Conservation (phyloP, 2,113 vertebrate genomes). For the Stegastes partitus region DNA sequence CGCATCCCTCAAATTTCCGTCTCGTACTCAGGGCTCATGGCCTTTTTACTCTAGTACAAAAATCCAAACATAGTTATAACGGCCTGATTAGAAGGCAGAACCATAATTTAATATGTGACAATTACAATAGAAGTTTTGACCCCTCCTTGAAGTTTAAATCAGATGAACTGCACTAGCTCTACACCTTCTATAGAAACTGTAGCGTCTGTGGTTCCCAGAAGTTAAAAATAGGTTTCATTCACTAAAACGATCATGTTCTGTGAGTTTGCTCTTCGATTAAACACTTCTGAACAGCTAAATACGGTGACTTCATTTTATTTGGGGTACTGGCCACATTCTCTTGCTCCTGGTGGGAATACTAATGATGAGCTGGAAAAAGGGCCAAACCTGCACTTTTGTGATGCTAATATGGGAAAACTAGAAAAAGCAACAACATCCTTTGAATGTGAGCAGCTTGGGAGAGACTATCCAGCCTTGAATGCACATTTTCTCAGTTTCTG, state of each 20-base stretch:
- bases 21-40: neutral
- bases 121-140: neutral
- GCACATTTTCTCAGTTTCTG: neutral
- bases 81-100: neutral
- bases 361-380: slow-evolving; percentile 64
- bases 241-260: neutral
- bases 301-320: slow-evolving; percentile 40
- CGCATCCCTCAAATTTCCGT: neutral
- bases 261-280: neutral
- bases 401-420: slow-evolving; percentile 74
- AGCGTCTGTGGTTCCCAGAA: neutral
- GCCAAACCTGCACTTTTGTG: slow-evolving; percentile 69
- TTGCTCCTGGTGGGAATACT: slow-evolving; percentile 74
- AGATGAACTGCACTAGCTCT: neutral
- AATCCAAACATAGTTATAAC: slow-evolving; percentile 5
- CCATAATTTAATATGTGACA: neutral
- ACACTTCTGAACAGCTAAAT: slow-evolving; percentile 39
- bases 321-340: slow-evolving; percentile 27
- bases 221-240: neutral
- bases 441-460: slow-evolving; percentile 41
- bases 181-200: neutral
- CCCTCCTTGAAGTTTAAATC: neutral
- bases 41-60: neutral
- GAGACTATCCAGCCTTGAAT: slow-evolving; percentile 4
- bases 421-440: slow-evolving; percentile 54